Conservation (phyloP, 2,888 invertebrate genomes). For the Caenorhabditis virilis region DNA sequence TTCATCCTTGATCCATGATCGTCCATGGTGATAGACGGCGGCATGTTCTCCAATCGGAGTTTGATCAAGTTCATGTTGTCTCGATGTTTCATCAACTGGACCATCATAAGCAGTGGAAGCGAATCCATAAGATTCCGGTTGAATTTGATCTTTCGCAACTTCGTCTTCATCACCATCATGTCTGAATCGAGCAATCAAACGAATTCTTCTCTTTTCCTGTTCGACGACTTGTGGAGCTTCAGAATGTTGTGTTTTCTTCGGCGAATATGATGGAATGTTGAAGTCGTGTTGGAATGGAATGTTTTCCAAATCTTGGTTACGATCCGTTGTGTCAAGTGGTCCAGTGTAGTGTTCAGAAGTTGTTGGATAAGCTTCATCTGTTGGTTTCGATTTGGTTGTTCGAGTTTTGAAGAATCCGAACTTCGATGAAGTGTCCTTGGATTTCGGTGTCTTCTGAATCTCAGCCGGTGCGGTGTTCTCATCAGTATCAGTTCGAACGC, state of each 20-base stretch:
- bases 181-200: slow-evolving; percentile 30
- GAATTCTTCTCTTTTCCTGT: slow-evolving; percentile 7
- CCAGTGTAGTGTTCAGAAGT: slow-evolving; percentile 14
- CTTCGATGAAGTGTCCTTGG: background rate
- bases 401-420: slow-evolving; percentile 31
- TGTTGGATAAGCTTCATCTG: slow-evolving; percentile 4
- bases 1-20: slow-evolving; percentile 13
- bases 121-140: slow-evolving; percentile 21
- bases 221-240: slow-evolving; percentile 2
- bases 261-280: slow-evolving; percentile 13
- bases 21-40: slow-evolving; percentile 32
- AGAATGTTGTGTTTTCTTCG: background rate
- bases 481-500: slow-evolving; percentile 18
- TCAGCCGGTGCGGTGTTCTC: background rate
- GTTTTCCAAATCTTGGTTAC: slow-evolving; percentile 17
- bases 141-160: too few species aligned
- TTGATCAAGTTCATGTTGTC: slow-evolving; percentile 17
- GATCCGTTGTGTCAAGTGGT: slow-evolving; percentile 10
- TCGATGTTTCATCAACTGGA: slow-evolving; percentile 12
- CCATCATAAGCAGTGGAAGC: slow-evolving; percentile 21
- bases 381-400: slow-evolving; percentile 8
- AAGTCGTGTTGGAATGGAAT: slow-evolving; percentile 13
- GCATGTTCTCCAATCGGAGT: slow-evolving; percentile 25
- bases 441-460: slow-evolving; percentile 8
- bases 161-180: slow-evolving; percentile 43